These are phyloP conservation scores for Mesembrinibis cayennensis DNA, from an alignment of 2,113 vertebrate species.

Conservation along the genomic window DNA sequence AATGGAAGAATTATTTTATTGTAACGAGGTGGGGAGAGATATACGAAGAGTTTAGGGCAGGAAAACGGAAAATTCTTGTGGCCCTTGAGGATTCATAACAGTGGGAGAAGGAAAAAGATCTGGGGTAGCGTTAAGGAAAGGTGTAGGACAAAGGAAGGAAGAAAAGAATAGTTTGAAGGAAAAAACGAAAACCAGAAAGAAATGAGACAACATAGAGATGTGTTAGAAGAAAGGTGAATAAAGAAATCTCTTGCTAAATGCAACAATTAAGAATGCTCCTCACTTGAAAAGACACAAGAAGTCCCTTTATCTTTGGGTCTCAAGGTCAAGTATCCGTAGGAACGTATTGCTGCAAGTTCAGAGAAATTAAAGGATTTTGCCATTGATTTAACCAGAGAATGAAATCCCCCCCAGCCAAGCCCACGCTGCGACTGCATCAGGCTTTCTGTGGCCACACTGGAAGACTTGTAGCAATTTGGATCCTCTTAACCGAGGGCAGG, in stretches of 20 bases:
- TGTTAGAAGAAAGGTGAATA: neutral
- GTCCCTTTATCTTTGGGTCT: neutral
- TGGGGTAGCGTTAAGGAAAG: neutral
- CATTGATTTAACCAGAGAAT: neutral
- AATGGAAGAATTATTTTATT: constrained; percentile 66
- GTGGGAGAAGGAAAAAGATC: constrained; percentile 58
- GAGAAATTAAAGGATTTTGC: neutral
- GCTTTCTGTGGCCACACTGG: neutral
- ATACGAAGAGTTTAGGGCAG: constrained; percentile 7
- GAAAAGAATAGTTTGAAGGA: neutral
- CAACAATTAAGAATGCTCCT: neutral
- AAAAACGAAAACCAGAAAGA: neutral
- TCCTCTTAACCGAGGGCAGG: neutral
- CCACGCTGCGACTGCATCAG: neutral
- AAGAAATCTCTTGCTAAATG: neutral
- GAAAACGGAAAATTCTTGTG: constrained; percentile 55
- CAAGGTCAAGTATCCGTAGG: neutral
- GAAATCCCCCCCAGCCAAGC: neutral
- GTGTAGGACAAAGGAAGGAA: neutral
- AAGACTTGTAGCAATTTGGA: neutral
- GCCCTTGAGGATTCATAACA: constrained; percentile 63
- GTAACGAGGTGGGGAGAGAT: constrained; percentile 34
- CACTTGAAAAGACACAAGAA: neutral
- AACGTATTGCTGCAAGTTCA: fast-evolving
- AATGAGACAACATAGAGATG: fast-evolving